Percentiles rank a stretch among this genome's conserved stretches.
Conservation (phyloP, 2,113 vertebrate species). For the Pungitius pungitius region DNA sequence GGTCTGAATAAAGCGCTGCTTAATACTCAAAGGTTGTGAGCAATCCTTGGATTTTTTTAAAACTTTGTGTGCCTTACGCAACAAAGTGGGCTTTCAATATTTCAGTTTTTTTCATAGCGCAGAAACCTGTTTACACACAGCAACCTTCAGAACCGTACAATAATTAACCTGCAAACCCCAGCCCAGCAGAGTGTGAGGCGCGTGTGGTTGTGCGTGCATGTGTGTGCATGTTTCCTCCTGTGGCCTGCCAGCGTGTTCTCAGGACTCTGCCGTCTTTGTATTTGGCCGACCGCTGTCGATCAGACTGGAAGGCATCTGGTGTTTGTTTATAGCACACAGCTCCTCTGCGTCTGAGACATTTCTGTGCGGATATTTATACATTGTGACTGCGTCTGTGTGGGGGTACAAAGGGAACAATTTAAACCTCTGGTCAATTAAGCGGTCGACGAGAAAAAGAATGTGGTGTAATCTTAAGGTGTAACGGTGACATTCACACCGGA, state of each 20-base stretch:
- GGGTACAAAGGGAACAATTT: neutral
- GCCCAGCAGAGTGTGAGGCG: slow-evolving; percentile 3
- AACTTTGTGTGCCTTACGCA: too few relatives aligned
- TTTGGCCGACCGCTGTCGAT: slow-evolving; percentile 33
- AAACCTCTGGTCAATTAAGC: neutral
- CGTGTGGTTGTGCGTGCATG: neutral
- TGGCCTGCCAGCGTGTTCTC: slow-evolving; percentile 24
- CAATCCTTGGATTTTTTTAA: slow-evolving; percentile 1
- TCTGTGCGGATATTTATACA: neutral
- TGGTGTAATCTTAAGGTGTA: slow-evolving; percentile 6
- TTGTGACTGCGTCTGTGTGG: neutral
- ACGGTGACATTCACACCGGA: slow-evolving; percentile 23
- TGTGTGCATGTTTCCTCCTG: neutral
- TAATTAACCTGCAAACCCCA: slow-evolving; percentile 17
- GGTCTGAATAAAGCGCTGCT: slow-evolving; percentile 20
- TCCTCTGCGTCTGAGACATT: neutral
- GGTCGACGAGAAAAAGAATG: neutral
- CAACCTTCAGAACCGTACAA: slow-evolving; percentile 46
- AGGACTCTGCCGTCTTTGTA: slow-evolving; percentile 30
- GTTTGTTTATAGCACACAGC: slow-evolving; percentile 45
- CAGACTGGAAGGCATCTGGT: slow-evolving; percentile 44
- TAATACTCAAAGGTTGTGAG: slow-evolving; percentile 7
- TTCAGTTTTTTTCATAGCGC: too few relatives aligned
- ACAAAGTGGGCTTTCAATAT: too few relatives aligned
- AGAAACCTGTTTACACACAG: slow-evolving; percentile 46